These are phyloP conservation scores for Babylonia areolata DNA, from an alignment of 1,140 invertebrate genomes.

Conservation along the genomic window DNA sequence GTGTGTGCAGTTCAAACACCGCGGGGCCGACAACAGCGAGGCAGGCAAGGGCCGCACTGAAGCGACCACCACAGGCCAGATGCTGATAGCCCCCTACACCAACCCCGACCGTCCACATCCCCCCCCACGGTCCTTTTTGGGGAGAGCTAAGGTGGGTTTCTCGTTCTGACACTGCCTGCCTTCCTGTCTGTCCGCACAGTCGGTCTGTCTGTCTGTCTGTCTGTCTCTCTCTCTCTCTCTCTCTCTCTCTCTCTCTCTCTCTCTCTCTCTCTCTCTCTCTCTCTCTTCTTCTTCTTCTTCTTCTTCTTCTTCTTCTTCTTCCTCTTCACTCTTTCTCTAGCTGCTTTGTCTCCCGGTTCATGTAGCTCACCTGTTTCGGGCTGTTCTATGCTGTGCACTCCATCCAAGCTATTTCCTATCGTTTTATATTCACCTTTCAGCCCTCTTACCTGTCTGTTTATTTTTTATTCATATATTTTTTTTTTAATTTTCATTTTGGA, in stretches of 20 bases:
- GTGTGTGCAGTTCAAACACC: constrained; percentile 44
- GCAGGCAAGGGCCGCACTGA: constrained; percentile 3
- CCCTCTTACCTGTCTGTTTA: no score
- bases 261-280: constrained; percentile 11
- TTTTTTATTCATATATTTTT: no score
- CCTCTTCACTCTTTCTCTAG: background rate
- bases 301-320: background rate
- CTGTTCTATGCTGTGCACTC: background rate
- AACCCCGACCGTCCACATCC: constrained; percentile 28
- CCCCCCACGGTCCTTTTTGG: constrained; percentile 46
- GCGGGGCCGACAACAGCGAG: constrained; percentile 33
- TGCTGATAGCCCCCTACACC: constrained; percentile 48
- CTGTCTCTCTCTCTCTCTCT: background rate
- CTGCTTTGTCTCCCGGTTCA: background rate
- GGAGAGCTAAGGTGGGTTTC: constrained; percentile 45
- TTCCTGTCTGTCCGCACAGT: background rate
- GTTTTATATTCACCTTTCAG: no score
- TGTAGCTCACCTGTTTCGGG: no score
- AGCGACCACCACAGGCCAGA: constrained; percentile 49
- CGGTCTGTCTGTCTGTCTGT: no score
- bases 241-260: constrained; percentile 8
- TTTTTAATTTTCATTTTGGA: no score
- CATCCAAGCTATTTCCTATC: no score
- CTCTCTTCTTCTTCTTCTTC: background rate
- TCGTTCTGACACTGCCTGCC: background rate